Evolutionary conservation across 2,888 invertebrate species (phyloP), one percentile per base, ranked within the genome.

Genomic region (Hybos culiciformis): DNA sequence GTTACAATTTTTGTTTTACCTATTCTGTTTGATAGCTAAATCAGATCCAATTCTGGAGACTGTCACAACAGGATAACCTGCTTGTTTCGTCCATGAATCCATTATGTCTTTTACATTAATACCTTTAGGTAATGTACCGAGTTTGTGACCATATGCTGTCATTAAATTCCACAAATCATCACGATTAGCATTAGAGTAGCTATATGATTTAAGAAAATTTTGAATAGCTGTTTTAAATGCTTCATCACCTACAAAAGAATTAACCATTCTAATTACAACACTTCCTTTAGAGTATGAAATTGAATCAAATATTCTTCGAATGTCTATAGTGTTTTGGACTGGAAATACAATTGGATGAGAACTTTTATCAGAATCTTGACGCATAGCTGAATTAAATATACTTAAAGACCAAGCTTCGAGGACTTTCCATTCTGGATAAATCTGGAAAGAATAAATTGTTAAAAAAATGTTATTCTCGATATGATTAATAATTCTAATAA

Each of bases 261-360:
- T 71, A 66, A 84, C 72, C 83, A 84, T 84, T 48, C 79, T 67
- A 45, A 84, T 71, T 3, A 85, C 63, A 6, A 79, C 74, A 1
- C 82, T 77, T 31, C 83, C 77, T 68, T 83, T 83, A 19, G 73
- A 71, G 57, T 83, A 83, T n/a, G 80, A 77, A 42, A 83, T 79
- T 7, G 70, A 66, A 60, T 83, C 80, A 56, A 83, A 83, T 37
- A 79, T 74, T 55, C 80, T 75, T 24, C 71, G 62, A 38, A 81
- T 79, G 58, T 78, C 74, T 44, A 67, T 69, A 14, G 73, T 73
- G 44, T 75, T 71, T 23, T 68, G 66, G 3, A 83, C 77, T 38
- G 73, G 67, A 39, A 75, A 73, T 3, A 77, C 74, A 45, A 84
- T 72, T 4, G 81, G 74, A 58, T 78, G 77, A 1, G 81, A 76